These are phyloP conservation scores for Protaetia brevitarsis DNA, from an alignment of 1,140 invertebrate species.

Conservation along the genomic window DNA sequence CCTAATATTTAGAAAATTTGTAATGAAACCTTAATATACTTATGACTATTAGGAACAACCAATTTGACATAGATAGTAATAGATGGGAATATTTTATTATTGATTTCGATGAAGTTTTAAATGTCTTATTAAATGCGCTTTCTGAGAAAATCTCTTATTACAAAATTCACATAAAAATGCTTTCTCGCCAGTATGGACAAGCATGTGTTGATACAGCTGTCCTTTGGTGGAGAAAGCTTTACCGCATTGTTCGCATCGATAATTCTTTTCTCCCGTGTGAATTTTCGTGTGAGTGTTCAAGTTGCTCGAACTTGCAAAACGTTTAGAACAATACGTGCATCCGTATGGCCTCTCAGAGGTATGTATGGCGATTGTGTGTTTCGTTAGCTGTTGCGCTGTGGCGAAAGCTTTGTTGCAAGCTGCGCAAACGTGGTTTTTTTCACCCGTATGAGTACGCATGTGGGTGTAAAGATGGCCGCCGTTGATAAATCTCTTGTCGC, in stretches of 20 bases:
- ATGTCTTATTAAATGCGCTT: constrained; percentile 62
- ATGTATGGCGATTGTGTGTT: constrained; percentile 65
- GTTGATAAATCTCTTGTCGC: constrained; percentile 56
- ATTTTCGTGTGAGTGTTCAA: constrained; percentile 47
- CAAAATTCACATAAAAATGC: constrained; percentile 73
- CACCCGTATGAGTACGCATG: constrained; percentile 59
- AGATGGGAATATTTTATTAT: not conserved
- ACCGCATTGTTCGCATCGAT: constrained; percentile 49
- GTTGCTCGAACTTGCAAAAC: constrained; percentile 48
- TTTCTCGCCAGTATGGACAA: constrained; percentile 59
- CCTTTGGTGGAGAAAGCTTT: constrained; percentile 50
- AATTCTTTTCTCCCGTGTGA: constrained; percentile 60
- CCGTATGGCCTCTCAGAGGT: constrained; percentile 60
- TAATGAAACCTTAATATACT: no score
- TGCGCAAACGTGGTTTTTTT: constrained; percentile 58
- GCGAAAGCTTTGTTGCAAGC: constrained; percentile 56
- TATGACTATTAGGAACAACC: no score
- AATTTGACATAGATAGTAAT: no score
- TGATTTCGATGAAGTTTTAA: constrained; percentile 41
- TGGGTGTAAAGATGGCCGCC: constrained; percentile 50
- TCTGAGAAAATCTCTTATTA: constrained; percentile 73
- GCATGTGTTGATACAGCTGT: constrained; percentile 55
- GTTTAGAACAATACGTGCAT: constrained; percentile 52
- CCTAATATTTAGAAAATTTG: no score
- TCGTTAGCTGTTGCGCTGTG: constrained; percentile 55